phyloP scores from a whole-genome alignment of 1,140 invertebrate species.

The Philopotamus ludificatus region DNA sequence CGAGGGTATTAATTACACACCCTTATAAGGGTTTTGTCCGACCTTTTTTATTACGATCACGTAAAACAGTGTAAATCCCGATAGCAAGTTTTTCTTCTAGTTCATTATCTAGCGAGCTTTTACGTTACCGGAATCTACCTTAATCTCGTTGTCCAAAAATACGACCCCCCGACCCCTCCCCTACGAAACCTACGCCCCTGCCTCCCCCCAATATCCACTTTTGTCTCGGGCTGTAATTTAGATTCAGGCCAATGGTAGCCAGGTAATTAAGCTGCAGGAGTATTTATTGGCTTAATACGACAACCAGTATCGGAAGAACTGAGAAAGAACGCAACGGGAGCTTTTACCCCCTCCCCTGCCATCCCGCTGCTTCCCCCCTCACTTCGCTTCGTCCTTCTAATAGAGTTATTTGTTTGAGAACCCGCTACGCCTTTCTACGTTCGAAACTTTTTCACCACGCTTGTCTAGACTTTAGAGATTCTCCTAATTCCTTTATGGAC shows the following conservation, averaged over 20 bases:
- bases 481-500: too few relatives aligned
- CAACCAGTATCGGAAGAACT: conserved; percentile 31
- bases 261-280: conserved; percentile 40
- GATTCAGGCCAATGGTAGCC: conserved; percentile 40
- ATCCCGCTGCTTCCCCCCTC: too few relatives aligned
- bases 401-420: conserved; percentile 27
- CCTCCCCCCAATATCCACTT: conserved; percentile 30
- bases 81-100: conserved; percentile 37
- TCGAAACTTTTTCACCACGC: background rate
- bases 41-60: conserved; percentile 36
- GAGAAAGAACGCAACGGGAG: conserved; percentile 31
- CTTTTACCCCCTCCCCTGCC: background rate
- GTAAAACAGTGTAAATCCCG: conserved; percentile 35
- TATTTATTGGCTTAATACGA: conserved; percentile 41
- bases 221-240: conserved; percentile 40
- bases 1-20: background rate
- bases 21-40: background rate
- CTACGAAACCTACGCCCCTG: conserved; percentile 10
- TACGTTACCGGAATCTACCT: conserved; percentile 38
- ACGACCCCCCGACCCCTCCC: conserved; percentile 26
- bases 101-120: conserved; percentile 42
- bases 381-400: too few relatives aligned
- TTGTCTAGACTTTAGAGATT: background rate
- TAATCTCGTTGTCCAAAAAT: conserved; percentile 43
- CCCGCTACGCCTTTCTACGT: background rate